These are phyloP conservation scores for Tromatobia lineatoria DNA, from an alignment of 2,888 invertebrate species.

Conservation along the genomic window DNA sequence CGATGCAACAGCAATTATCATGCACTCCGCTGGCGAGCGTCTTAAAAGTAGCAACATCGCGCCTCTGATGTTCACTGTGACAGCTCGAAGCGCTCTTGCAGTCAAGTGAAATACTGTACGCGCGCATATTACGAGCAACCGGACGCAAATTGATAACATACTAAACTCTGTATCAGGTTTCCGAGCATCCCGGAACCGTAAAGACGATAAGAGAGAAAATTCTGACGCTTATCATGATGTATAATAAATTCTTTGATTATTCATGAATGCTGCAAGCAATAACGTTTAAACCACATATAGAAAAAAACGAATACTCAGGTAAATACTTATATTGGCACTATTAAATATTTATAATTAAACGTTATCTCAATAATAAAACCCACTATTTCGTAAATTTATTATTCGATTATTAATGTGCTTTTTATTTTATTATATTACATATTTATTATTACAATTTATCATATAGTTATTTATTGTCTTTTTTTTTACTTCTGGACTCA, in stretches of 20 bases:
- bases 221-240: neutral
- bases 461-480: neutral
- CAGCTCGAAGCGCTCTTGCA: constrained; percentile 10
- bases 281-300: neutral
- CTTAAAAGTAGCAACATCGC: neutral
- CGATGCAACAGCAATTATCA: constrained; percentile 51
- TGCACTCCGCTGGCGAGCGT: constrained; percentile 38
- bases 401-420: neutral
- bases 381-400: neutral
- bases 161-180: constrained; percentile 30
- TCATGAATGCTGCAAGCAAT: neutral
- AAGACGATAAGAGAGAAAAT: neutral
- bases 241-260: neutral
- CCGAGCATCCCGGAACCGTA: constrained; percentile 2
- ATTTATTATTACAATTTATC: neutral
- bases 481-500: neutral
- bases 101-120: constrained; percentile 1
- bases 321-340: neutral
- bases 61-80: neutral
- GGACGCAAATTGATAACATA: constrained; percentile 53
- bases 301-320: neutral
- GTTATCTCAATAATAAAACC: too few species aligned
- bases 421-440: neutral
- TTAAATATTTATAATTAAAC: neutral
- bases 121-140: constrained; percentile 24